Percentiles rank a stretch among this genome's conserved stretches.
Conservation (phyloP, 2,888 invertebrate species). For the Epinotia nisella region DNA sequence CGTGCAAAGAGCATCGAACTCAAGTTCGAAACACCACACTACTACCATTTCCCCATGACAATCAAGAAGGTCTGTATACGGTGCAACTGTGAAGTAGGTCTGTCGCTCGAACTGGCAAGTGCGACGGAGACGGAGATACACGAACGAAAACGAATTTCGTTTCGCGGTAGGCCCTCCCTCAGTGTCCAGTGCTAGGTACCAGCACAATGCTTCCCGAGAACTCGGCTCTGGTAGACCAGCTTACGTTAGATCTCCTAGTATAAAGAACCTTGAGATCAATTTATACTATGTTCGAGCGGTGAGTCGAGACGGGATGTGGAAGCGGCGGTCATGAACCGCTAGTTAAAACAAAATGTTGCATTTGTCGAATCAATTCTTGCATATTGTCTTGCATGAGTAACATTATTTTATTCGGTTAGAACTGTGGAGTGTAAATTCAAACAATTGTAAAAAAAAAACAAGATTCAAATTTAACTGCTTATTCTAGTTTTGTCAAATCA, state of each 20-base stretch:
- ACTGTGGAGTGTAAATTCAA: too few species aligned
- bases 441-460: too few species aligned
- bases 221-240: background rate
- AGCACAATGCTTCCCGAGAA: background rate
- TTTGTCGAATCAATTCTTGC: background rate
- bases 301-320: background rate
- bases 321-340: background rate
- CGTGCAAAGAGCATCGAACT: slow-evolving; percentile 52
- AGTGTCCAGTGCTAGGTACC: background rate
- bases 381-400: background rate
- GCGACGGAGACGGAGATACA: too few species aligned
- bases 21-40: slow-evolving; percentile 44
- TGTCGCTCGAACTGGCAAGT: too few species aligned
- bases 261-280: background rate
- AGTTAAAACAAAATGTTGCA: background rate
- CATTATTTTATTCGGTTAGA: background rate
- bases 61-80: slow-evolving; percentile 4
- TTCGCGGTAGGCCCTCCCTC: too few species aligned
- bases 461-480: too few species aligned
- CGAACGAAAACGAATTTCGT: too few species aligned
- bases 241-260: background rate
- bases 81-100: background rate
- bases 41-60: background rate
- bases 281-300: background rate
- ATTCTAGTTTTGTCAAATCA: too few species aligned